A percentile compares a stretch with the other conserved stretches of the same genome.
phyloP scores from a whole-genome alignment of 2,888 invertebrate species.

The Tuberolachnus salignus region DNA sequence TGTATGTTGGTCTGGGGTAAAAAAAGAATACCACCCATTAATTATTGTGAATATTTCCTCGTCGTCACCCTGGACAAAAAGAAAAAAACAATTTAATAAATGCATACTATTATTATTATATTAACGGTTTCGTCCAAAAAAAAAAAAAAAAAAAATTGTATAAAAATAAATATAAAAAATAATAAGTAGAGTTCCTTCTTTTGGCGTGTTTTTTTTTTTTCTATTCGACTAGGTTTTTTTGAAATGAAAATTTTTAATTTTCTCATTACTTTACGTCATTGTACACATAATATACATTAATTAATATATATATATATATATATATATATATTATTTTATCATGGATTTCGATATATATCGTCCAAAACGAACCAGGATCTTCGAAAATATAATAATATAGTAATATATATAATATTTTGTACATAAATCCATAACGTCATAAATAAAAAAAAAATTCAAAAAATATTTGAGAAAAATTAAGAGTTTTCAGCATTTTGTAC shows the following conservation, averaged over 20 bases:
- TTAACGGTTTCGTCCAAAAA: slow-evolving; percentile 26
- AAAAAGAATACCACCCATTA: no score
- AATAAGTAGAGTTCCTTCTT: slow-evolving; percentile 51
- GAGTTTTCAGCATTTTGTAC: no score
- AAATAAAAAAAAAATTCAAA: background rate
- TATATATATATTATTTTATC: no score
- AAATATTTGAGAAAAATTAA: background rate
- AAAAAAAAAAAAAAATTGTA: slow-evolving; percentile 21
- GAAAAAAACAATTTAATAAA: background rate
- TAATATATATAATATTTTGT: background rate
- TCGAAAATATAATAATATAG: background rate
- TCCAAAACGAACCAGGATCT: slow-evolving; percentile 21
- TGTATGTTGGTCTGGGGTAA: background rate
- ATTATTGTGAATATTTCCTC: background rate
- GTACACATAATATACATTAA: background rate
- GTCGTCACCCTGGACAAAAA: background rate
- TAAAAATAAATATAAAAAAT: slow-evolving; percentile 21
- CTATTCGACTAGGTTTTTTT: background rate
- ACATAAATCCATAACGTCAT: no score
- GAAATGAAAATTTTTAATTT: background rate
- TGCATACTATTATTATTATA: background rate
- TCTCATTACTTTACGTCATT: slow-evolving; percentile 1
- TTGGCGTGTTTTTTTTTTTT: slow-evolving; percentile 9
- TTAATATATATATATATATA: no score
- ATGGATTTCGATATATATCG: no score